Percentiles rank a stretch among this genome's conserved stretches.
These are phyloP conservation scores for Rhagoletis pomonella DNA, from an alignment of 1,140 invertebrate genomes.

Conservation along the genomic window DNA sequence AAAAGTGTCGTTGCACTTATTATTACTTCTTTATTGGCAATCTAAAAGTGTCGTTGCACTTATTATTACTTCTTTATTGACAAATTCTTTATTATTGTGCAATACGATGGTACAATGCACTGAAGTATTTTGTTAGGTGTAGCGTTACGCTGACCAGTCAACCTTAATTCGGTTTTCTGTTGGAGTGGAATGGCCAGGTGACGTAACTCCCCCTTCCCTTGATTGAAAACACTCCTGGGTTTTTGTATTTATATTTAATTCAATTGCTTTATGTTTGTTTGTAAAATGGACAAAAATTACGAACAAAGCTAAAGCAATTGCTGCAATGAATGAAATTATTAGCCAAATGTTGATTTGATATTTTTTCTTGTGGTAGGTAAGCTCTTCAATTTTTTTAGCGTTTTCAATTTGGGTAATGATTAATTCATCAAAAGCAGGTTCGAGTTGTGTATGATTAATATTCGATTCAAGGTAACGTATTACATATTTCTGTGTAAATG, in stretches of 20 bases:
- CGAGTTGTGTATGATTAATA: conserved; percentile 5
- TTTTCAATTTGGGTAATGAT: conserved; percentile 2
- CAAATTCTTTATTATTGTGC: too few species aligned
- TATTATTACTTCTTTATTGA: too few species aligned
- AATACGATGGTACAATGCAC: too few species aligned
- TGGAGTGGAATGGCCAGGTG: too few species aligned
- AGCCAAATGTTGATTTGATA: conserved; percentile 4
- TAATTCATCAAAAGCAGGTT: neutral
- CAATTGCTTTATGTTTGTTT: neutral
- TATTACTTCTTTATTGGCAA: too few species aligned
- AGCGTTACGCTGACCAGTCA: too few species aligned
- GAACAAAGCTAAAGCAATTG: neutral
- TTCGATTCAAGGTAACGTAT: neutral
- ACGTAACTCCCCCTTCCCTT: neutral
- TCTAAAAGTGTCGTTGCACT: too few species aligned
- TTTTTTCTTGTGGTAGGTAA: neutral
- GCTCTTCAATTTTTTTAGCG: neutral
- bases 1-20: too few species aligned
- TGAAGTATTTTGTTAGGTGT: too few species aligned
- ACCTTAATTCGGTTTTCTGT: too few species aligned
- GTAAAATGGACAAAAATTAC: neutral
- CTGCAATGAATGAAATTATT: neutral
- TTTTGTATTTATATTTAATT: neutral
- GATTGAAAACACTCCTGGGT: neutral
- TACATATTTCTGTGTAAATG: neutral